Evolutionary conservation across 2,797 vertebrate genomes (phyloP).

Genomic region (Sebastes taczanowskii): DNA sequence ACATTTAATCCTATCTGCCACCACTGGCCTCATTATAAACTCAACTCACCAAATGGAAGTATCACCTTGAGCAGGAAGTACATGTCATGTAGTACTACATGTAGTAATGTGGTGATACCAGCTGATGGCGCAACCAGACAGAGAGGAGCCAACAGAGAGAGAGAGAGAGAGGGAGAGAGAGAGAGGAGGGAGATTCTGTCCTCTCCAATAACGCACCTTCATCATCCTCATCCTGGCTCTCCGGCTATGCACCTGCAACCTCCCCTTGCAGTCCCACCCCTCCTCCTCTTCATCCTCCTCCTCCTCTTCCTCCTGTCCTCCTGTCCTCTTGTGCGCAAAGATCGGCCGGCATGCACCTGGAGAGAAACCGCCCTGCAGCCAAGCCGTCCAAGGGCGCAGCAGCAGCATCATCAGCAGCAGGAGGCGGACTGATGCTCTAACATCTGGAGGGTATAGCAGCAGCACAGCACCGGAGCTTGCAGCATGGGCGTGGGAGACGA

Average conservation of each 20-base stretch:
- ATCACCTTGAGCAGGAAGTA: too few species aligned
- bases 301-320: background rate
- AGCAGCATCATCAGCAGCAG: background rate
- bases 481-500: conserved; percentile 47
- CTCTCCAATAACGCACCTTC: conserved; percentile 30
- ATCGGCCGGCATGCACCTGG: conserved; percentile 65
- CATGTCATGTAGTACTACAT: too few species aligned
- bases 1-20: too few species aligned
- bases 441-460: background rate
- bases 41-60: too few species aligned
- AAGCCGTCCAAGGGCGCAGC: conserved; percentile 39
- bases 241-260: conserved; percentile 52
- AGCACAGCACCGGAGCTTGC: conserved; percentile 24
- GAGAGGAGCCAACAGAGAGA: conserved; percentile 8
- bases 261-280: conserved; percentile 7
- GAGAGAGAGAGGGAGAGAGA: background rate
- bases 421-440: conserved; percentile 32
- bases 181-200: conserved; percentile 1
- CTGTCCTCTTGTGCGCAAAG: conserved; percentile 12
- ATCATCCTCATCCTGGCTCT: conserved; percentile 24
- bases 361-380: conserved; percentile 34
- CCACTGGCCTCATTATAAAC: too few species aligned
- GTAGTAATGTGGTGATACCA: background rate
- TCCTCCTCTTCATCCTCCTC: background rate
- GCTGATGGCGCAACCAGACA: conserved; percentile 48